These are phyloP conservation scores for Tachypleus tridentatus DNA, from an alignment of 1,140 invertebrate genomes.

Conservation along the genomic window DNA sequence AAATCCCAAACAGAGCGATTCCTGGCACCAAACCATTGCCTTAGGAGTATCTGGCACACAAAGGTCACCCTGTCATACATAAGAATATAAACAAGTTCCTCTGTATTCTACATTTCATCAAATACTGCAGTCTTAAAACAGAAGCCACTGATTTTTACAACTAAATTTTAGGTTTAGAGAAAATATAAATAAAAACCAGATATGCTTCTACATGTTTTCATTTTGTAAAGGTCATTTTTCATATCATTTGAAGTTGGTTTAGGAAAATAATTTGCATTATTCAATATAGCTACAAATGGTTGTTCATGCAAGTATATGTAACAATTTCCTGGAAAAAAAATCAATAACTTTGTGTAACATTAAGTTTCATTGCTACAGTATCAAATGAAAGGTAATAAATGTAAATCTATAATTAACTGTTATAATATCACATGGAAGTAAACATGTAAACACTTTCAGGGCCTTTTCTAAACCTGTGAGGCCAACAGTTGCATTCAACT, in stretches of 20 bases:
- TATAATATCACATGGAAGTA: too few relatives aligned
- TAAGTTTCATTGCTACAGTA: too few relatives aligned
- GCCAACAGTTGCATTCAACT: too few relatives aligned
- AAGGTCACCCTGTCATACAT: constrained; percentile 46
- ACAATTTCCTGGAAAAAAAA: too few relatives aligned
- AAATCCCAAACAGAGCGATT: constrained; percentile 69
- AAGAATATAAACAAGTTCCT: not conserved
- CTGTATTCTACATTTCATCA: not conserved
- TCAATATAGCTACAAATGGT: too few relatives aligned
- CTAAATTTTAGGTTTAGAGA: not conserved
- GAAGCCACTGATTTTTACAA: not conserved
- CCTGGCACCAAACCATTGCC: constrained; percentile 70
- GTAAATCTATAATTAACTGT: too few relatives aligned
- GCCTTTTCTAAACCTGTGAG: too few relatives aligned
- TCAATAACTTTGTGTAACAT: too few relatives aligned
- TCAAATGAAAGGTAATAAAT: too few relatives aligned
- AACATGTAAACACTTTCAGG: too few relatives aligned
- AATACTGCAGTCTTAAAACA: constrained; percentile 8
- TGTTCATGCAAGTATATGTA: too few relatives aligned
- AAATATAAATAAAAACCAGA: constrained; percentile 8
- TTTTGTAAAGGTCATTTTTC: not conserved
- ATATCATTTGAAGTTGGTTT: not conserved
- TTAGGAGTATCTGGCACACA: constrained; percentile 69
- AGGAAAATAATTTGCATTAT: too few relatives aligned
- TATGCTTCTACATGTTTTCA: not conserved